Evolutionary conservation across 2,888 invertebrate genomes (phyloP).

Genomic region (Limnephilus auricula): DNA sequence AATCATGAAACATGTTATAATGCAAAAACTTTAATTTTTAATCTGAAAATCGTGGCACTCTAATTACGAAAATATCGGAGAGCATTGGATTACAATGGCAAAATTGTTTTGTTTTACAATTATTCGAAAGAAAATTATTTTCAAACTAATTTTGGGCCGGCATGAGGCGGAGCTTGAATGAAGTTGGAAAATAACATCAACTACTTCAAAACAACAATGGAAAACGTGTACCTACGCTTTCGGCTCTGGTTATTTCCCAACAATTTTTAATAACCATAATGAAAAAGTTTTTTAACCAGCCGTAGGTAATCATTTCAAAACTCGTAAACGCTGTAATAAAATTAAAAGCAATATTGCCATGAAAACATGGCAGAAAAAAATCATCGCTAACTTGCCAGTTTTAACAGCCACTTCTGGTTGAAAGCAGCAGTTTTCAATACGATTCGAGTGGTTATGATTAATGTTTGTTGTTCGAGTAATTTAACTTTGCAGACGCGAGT

Average conservation of each 20-base stretch:
- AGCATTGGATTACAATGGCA: background rate
- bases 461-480: constrained; percentile 59
- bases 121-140: background rate
- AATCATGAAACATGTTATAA: no score
- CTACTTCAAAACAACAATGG: background rate
- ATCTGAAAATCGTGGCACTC: background rate
- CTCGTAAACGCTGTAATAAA: constrained; percentile 29
- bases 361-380: constrained; percentile 16
- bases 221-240: background rate
- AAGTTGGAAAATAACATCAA: background rate
- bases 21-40: background rate
- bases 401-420: background rate
- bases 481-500: constrained; percentile 61
- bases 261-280: constrained; percentile 19
- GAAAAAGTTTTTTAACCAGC: background rate
- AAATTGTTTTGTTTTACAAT: background rate
- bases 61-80: background rate
- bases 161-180: background rate
- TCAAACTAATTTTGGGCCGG: background rate
- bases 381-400: background rate
- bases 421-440: constrained; percentile 36
- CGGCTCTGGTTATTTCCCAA: constrained; percentile 3
- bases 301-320: constrained; percentile 6
- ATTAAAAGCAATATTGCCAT: constrained; percentile 22
- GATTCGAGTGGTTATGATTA: constrained; percentile 42